Conservation (phyloP, 2,797 vertebrate species). For the Lacerta agilis region DNA sequence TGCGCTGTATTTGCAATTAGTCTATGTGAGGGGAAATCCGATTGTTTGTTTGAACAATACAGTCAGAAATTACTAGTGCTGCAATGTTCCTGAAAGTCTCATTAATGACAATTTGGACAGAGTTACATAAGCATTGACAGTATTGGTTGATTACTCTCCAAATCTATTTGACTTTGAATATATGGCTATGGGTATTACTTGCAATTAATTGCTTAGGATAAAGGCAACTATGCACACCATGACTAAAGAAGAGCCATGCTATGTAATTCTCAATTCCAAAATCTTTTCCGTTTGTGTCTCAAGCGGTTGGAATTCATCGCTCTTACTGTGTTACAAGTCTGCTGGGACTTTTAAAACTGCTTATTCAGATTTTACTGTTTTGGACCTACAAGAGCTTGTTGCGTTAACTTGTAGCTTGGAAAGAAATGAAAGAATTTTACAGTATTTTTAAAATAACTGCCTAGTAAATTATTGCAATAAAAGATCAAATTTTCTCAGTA, state of each 20-base stretch:
- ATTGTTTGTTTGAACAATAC: background rate
- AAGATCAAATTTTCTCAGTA: conserved; percentile 68
- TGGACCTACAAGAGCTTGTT: conserved; percentile 70
- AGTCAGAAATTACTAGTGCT: background rate
- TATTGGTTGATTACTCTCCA: background rate
- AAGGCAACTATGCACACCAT: conserved; percentile 34
- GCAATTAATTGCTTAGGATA: conserved; percentile 46
- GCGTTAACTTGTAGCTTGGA: conserved; percentile 65
- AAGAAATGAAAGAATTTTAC: conserved; percentile 65
- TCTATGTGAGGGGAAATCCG: background rate
- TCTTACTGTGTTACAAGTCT: conserved; percentile 71
- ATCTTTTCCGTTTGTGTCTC: conserved; percentile 71
- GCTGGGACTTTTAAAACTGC: conserved; percentile 75
- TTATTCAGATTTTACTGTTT: conserved; percentile 76
- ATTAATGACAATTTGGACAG: background rate
- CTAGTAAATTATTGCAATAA: conserved; percentile 69
- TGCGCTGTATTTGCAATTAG: background rate
- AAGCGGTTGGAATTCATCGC: conserved; percentile 71
- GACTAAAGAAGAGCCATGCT: conserved; percentile 61
- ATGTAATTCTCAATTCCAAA: conserved; percentile 61
- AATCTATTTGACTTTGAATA: conserved; percentile 3
- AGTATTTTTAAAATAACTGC: conserved; percentile 71
- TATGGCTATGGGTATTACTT: conserved; percentile 14
- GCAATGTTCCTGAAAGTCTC: background rate
- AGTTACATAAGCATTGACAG: conserved; percentile 1